phyloP scores from a whole-genome alignment of 2,113 vertebrate species.

The Aegithalos caudatus region DNA sequence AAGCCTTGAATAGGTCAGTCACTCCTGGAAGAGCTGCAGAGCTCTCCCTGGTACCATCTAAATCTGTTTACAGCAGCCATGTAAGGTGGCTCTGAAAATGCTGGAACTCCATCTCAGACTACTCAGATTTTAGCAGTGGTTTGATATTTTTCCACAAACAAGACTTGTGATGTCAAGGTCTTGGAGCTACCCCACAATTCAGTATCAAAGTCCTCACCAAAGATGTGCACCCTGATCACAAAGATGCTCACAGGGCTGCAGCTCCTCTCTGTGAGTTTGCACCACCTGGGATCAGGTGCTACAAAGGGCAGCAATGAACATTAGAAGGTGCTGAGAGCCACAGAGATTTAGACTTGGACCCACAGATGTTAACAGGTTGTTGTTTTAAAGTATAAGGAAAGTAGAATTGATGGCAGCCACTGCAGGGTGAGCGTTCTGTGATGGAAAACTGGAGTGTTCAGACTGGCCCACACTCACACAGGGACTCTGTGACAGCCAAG shows the following conservation, averaged over 20 bases:
- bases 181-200: not conserved
- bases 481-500: not conserved
- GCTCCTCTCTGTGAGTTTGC: not conserved
- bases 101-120: not conserved
- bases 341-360: not conserved
- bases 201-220: not conserved
- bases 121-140: not conserved
- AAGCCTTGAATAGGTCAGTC: not conserved
- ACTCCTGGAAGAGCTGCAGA: not conserved
- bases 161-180: not conserved
- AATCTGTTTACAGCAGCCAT: not conserved
- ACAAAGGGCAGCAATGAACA: not conserved
- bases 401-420: not conserved
- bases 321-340: not conserved
- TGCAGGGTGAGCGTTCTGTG: not conserved
- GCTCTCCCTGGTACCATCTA: not conserved
- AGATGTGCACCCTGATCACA: not conserved
- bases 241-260: not conserved
- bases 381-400: not conserved
- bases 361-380: not conserved
- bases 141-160: not conserved
- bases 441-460: not conserved
- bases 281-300: not conserved
- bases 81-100: not conserved
- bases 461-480: not conserved